These are phyloP conservation scores for Anodontia alba DNA, from an alignment of 2,888 invertebrate genomes.

Conservation along the genomic window DNA sequence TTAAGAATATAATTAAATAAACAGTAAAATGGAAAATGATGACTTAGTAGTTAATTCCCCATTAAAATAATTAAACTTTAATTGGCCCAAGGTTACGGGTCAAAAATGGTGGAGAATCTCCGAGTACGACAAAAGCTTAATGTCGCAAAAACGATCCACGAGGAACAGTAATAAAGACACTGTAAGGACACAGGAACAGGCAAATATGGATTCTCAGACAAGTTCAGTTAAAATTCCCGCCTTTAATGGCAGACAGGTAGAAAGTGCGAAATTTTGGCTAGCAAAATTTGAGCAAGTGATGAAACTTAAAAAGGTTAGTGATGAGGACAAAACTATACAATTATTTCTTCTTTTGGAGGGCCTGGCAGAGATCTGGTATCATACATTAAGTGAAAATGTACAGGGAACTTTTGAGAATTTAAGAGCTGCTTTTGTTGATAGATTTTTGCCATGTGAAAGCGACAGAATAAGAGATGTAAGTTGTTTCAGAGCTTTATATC, in stretches of 20 bases:
- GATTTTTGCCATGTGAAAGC: neutral
- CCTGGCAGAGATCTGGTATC: conserved; percentile 10
- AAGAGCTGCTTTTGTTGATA: neutral
- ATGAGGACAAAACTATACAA: neutral
- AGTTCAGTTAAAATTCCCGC: neutral
- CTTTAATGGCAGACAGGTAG: neutral
- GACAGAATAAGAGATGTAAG: neutral
- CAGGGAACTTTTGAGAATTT: neutral
- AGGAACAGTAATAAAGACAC: too few relatives aligned
- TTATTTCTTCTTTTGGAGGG: neutral
- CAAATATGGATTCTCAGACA: too few relatives aligned
- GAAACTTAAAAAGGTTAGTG: neutral
- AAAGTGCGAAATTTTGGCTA: conserved; percentile 10
- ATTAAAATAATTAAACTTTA: too few relatives aligned
- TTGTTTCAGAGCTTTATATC: neutral
- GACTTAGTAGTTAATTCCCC: too few relatives aligned
- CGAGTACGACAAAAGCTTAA: too few relatives aligned
- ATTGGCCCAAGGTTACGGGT: too few relatives aligned
- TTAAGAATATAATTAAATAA: too few relatives aligned
- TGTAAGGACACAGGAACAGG: too few relatives aligned
- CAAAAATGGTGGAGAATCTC: too few relatives aligned
- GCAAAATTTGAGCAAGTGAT: conserved; percentile 2
- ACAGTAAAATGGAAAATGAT: too few relatives aligned
- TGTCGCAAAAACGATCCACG: too few relatives aligned
- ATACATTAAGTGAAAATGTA: neutral